These are phyloP conservation scores for Pogonognathellus flavescens DNA, from an alignment of 1,140 invertebrate genomes.

Conservation along the genomic window DNA sequence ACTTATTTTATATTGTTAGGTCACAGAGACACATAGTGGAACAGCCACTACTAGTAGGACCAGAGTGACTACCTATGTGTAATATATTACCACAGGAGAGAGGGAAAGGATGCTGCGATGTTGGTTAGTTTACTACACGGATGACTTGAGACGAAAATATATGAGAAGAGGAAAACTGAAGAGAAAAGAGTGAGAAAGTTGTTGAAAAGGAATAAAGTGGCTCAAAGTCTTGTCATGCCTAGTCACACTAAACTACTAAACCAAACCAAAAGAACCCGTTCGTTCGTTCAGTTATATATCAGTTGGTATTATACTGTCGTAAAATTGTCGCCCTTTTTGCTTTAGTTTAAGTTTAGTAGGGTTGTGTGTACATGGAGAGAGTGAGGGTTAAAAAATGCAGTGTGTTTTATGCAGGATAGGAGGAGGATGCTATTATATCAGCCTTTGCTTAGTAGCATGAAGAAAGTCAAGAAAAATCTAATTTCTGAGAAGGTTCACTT, in stretches of 20 bases:
- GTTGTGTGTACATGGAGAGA: background rate
- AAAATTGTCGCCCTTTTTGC: background rate
- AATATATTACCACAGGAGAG: too few relatives aligned
- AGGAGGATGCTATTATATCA: background rate
- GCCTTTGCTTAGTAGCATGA: background rate
- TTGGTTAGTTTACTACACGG: background rate
- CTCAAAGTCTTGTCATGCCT: conserved; percentile 5
- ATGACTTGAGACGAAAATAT: background rate
- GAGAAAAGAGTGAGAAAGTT: conserved; percentile 15
- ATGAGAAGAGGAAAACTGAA: background rate
- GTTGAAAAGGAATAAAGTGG: conserved; percentile 32
- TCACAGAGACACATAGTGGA: background rate
- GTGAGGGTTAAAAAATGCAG: background rate
- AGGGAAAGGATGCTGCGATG: too few relatives aligned
- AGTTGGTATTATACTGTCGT: background rate
- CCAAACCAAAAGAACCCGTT: background rate
- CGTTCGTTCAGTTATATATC: background rate
- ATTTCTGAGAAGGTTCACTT: conserved; percentile 27
- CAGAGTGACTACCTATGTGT: too few relatives aligned
- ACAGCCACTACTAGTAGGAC: background rate
- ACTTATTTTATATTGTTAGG: background rate
- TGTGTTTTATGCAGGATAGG: background rate
- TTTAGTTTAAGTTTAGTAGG: background rate
- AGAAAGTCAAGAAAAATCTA: conserved; percentile 38
- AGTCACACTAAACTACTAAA: conserved; percentile 8